phyloP scores from a whole-genome alignment of 1,140 invertebrate genomes.

The Dendroctonus valens region DNA sequence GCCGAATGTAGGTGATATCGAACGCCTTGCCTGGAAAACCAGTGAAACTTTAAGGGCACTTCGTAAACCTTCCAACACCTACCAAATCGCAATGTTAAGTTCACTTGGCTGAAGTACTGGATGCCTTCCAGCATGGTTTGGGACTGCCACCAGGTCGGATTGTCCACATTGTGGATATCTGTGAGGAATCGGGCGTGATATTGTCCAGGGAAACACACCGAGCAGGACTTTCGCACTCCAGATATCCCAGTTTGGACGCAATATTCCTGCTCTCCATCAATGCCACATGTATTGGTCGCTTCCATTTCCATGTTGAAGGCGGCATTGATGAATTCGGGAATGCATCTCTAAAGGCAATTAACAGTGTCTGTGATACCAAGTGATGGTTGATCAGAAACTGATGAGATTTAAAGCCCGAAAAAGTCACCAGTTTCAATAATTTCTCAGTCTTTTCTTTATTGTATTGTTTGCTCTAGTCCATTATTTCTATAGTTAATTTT shows the following conservation, averaged over 20 bases:
- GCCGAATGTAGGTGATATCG: conserved; percentile 93
- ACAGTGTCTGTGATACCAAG: background rate
- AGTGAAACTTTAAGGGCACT: background rate
- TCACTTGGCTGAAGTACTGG: conserved; percentile 89
- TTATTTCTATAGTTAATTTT: too few species aligned
- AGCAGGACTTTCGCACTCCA: conserved; percentile 61
- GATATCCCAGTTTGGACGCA: conserved; percentile 82
- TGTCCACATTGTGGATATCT: conserved; percentile 84
- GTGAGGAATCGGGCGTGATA: conserved; percentile 82
- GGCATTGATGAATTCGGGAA: conserved; percentile 95
- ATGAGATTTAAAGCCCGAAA: too few species aligned
- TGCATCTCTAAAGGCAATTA: conserved; percentile 73
- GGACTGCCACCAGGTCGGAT: conserved; percentile 98
- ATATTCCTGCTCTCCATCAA: conserved; percentile 71
- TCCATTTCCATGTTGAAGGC: conserved; percentile 86
- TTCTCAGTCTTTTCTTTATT: too few species aligned
- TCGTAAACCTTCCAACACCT: conserved; percentile 38
- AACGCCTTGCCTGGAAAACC: conserved; percentile 86
- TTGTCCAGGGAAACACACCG: conserved; percentile 61
- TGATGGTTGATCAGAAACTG: too few species aligned
- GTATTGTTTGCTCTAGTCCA: too few species aligned
- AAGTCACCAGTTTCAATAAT: too few species aligned
- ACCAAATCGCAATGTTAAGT: conserved; percentile 89
- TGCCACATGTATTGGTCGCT: conserved; percentile 94
- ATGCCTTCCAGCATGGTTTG: conserved; percentile 96